Evolutionary conservation across 2,113 vertebrate genomes (phyloP).

Genomic region (Pelecanus crispus): DNA sequence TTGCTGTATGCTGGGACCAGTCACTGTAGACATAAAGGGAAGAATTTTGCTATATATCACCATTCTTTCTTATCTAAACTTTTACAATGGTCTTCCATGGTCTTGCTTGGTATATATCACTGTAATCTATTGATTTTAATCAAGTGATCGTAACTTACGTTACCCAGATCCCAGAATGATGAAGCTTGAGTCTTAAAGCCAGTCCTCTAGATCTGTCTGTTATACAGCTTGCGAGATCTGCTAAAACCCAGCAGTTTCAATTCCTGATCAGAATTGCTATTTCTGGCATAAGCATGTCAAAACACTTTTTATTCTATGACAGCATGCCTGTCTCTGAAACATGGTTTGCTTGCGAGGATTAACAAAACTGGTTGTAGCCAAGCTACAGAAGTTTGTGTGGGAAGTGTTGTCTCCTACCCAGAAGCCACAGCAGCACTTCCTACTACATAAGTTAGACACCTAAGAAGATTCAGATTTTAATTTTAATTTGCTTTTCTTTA

Average conservation of each 20-base stretch:
- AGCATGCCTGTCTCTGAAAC: not conserved
- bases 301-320: not conserved
- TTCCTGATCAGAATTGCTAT: not conserved
- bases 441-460: not conserved
- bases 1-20: rapidly evolving
- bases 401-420: not conserved
- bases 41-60: not conserved
- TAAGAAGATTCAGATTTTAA: not conserved
- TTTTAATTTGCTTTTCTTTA: constrained; percentile 35
- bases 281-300: not conserved
- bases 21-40: not conserved
- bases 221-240: rapidly evolving
- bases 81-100: not conserved
- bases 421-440: not conserved
- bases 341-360: not conserved
- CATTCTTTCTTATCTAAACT: not conserved
- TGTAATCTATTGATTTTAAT: not conserved
- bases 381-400: not conserved
- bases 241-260: not conserved
- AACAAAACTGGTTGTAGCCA: not conserved
- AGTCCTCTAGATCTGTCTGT: not conserved
- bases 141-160: not conserved
- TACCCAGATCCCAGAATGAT: not conserved
- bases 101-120: not conserved
- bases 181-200: not conserved